Percentiles rank a stretch among this genome's conserved stretches.
Conservation (phyloP, 2,113 vertebrate genomes). For the Euleptes europaea region DNA sequence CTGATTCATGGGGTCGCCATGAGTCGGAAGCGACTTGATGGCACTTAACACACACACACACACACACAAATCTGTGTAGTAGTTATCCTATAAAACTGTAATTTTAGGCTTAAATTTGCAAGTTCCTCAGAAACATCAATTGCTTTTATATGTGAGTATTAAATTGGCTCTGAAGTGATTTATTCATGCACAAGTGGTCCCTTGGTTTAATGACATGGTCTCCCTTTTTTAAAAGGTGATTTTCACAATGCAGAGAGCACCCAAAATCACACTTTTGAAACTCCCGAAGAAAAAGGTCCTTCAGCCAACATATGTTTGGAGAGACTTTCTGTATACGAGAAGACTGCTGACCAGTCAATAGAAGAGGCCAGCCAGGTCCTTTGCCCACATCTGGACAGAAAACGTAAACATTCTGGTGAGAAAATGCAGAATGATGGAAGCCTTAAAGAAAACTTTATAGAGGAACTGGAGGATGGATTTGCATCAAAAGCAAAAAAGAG, state of each 20-base stretch:
- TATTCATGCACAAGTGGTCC: slow-evolving; percentile 18
- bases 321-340: slow-evolving; percentile 68
- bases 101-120: slow-evolving; percentile 16
- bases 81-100: slow-evolving; percentile 3
- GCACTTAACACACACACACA: too few species aligned
- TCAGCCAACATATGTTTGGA: slow-evolving; percentile 73
- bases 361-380: slow-evolving; percentile 69
- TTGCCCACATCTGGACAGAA: slow-evolving; percentile 76
- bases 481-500: slow-evolving; percentile 79
- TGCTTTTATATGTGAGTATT: background rate
- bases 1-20: too few species aligned
- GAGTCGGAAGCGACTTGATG: too few species aligned
- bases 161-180: slow-evolving; percentile 6
- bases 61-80: slow-evolving; percentile 1
- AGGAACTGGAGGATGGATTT: slow-evolving; percentile 75
- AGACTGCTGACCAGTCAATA: slow-evolving; percentile 57
- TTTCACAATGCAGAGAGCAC: slow-evolving; percentile 67
- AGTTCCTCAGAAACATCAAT: background rate
- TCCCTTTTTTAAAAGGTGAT: slow-evolving; percentile 62
- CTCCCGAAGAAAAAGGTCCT: slow-evolving; percentile 69
- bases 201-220: slow-evolving; percentile 51
- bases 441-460: slow-evolving; percentile 68
- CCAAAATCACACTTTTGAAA: slow-evolving; percentile 68
- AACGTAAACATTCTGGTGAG: slow-evolving; percentile 79
- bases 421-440: slow-evolving; percentile 72